Percentiles rank a stretch among this genome's conserved stretches.
Evolutionary conservation across 1,140 invertebrate species (phyloP).

Genomic region (Cotesia vestalis): DNA sequence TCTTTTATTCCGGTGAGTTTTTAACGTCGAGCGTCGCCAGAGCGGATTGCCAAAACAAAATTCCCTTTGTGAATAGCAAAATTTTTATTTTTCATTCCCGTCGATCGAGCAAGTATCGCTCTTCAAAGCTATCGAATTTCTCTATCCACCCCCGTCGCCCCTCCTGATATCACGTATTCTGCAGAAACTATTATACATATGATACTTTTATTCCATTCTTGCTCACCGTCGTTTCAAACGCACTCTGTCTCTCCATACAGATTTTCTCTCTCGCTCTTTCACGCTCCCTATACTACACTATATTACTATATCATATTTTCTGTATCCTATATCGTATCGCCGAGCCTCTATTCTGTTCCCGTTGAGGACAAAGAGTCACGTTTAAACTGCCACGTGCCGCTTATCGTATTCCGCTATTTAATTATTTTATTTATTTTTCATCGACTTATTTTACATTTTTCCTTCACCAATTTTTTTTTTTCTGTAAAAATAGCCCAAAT

Average conservation of each 20-base stretch:
- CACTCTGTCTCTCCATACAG: slow-evolving; percentile 8
- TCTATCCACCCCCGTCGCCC: slow-evolving; percentile 9
- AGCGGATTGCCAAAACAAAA: slow-evolving; percentile 37
- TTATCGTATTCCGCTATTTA: not conserved
- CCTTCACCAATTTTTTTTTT: too few species aligned
- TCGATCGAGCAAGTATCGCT: slow-evolving; percentile 29
- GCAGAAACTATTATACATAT: not conserved
- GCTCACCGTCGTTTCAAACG: slow-evolving; percentile 15
- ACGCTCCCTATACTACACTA: not conserved
- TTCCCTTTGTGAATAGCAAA: slow-evolving; percentile 38
- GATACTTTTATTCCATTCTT: slow-evolving; percentile 10
- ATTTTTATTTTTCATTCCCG: slow-evolving; percentile 37
- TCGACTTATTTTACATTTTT: too few species aligned
- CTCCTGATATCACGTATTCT: not conserved
- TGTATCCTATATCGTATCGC: too few species aligned
- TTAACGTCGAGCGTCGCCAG: slow-evolving; percentile 19
- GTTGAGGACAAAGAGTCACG: slow-evolving; percentile 10
- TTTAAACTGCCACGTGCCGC: slow-evolving; percentile 5
- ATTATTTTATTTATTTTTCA: too few species aligned
- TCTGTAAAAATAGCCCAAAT: too few species aligned
- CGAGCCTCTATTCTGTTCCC: not conserved
- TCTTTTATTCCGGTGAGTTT: slow-evolving; percentile 37
- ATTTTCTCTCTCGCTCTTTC: not conserved
- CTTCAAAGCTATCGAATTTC: slow-evolving; percentile 36
- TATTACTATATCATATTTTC: not conserved